Evolutionary conservation across 2,113 vertebrate genomes (phyloP).

Genomic region (Tetrao urogallus): DNA sequence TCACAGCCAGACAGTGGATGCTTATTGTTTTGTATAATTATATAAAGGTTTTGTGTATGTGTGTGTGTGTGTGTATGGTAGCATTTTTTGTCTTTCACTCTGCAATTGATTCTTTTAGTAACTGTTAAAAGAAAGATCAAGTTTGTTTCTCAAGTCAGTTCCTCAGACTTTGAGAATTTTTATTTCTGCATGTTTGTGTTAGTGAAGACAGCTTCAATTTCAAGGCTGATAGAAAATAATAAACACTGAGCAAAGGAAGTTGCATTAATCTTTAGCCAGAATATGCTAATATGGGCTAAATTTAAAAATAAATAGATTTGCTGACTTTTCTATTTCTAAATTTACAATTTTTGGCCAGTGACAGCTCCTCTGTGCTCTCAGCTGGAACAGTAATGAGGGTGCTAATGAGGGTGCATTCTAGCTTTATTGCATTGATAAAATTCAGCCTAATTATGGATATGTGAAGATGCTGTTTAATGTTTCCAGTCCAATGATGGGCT

Average conservation of each 20-base stretch:
- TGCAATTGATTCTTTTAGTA: not conserved
- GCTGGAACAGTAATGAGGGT: not conserved
- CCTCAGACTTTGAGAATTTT: not conserved
- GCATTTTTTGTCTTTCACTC: not conserved
- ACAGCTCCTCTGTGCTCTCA: constrained; percentile 4
- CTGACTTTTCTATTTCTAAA: constrained; percentile 38
- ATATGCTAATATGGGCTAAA: constrained; percentile 19
- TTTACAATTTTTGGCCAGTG: constrained; percentile 1
- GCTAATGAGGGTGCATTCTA: not conserved
- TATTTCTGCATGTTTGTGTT: constrained; percentile 9
- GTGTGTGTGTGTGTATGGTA: not conserved
- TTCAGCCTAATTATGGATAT: not conserved
- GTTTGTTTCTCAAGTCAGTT: constrained; percentile 11
- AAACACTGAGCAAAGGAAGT: constrained; percentile 15
- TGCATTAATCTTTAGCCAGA: constrained; percentile 19
- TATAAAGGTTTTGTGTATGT: rapidly evolving
- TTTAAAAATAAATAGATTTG: constrained; percentile 27
- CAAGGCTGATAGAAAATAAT: constrained; percentile 48
- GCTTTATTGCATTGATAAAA: not conserved
- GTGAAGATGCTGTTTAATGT: not conserved
- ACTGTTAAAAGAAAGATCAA: not conserved
- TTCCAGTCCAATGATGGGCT: not conserved
- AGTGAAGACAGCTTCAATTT: constrained; percentile 45
- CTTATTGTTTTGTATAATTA: not conserved
- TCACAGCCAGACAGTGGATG: not conserved